A percentile compares a stretch with the other conserved stretches of the same genome.
Conservation (phyloP, 2,797 vertebrate species). For the Acrocephalus scirpaceus region DNA sequence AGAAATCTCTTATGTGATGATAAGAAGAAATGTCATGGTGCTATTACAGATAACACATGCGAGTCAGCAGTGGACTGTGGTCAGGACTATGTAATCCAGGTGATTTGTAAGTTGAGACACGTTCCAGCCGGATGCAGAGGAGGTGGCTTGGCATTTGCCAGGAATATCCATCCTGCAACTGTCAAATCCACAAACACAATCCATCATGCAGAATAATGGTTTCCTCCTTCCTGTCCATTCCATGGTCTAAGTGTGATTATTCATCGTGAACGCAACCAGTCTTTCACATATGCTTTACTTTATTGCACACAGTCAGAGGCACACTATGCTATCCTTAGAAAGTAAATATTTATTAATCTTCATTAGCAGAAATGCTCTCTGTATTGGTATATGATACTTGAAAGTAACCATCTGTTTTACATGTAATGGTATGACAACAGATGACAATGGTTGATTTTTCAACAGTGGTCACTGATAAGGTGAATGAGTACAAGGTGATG, state of each 20-base stretch:
- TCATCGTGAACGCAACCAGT: not conserved
- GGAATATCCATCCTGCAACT: constrained; percentile 20
- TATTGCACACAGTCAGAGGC: not conserved
- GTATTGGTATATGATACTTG: not conserved
- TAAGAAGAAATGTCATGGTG: not conserved
- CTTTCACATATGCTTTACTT: not conserved
- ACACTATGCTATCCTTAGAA: not conserved
- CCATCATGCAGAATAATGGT: constrained; percentile 23
- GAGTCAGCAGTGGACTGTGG: constrained; percentile 4
- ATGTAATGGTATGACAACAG: not conserved
- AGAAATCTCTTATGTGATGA: not conserved
- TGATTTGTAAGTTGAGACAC: constrained; percentile 31
- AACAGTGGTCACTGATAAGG: not conserved
- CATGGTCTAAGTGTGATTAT: not conserved
- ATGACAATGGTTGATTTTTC: not conserved
- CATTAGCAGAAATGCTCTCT: not conserved
- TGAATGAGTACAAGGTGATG: not conserved
- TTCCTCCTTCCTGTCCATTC: constrained; percentile 36
- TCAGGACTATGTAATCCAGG: not conserved
- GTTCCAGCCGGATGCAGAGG: not conserved
- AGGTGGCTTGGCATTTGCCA: constrained; percentile 37
- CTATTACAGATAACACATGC: not conserved
- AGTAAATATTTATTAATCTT: constrained; percentile 31
- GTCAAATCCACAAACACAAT: constrained; percentile 24
- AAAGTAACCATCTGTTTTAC: constrained; percentile 16